phyloP scores from a whole-genome alignment of 2,888 invertebrate species.

The Mimachlamys varia region DNA sequence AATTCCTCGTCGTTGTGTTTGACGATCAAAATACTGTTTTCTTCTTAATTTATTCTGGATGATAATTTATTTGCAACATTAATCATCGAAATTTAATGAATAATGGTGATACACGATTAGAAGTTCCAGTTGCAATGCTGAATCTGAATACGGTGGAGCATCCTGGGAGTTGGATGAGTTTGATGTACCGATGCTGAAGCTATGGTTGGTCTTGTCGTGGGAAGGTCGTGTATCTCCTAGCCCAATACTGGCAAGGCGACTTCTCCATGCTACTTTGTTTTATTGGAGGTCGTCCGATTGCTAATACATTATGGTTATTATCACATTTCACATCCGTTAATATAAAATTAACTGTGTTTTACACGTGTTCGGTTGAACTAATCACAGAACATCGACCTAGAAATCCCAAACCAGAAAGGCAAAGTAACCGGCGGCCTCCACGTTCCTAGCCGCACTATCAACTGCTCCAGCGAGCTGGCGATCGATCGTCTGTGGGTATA shows the following conservation, averaged over 20 bases:
- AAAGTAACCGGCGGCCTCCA: not conserved
- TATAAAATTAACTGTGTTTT: not conserved
- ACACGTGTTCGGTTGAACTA: not conserved
- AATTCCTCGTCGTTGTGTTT: too few species aligned
- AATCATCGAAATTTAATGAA: not conserved
- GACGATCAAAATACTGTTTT: too few species aligned
- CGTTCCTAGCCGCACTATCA: conserved; percentile 3
- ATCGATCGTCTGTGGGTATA: not conserved
- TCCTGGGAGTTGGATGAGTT: not conserved
- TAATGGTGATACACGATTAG: not conserved
- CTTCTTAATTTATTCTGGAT: too few species aligned
- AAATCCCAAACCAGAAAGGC: not conserved
- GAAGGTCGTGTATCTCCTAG: not conserved
- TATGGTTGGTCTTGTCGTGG: not conserved
- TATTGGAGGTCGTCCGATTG: not conserved
- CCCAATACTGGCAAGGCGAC: not conserved
- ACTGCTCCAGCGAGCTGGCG: not conserved
- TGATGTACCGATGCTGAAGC: not conserved
- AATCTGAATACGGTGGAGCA: not conserved
- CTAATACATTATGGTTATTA: not conserved
- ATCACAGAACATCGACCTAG: not conserved
- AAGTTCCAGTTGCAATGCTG: not conserved
- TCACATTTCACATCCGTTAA: not conserved
- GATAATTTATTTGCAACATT: not conserved
- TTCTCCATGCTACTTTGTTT: not conserved